phyloP scores from a whole-genome alignment of 2,888 invertebrate genomes.

The Hydroisotoma schaefferi region DNA sequence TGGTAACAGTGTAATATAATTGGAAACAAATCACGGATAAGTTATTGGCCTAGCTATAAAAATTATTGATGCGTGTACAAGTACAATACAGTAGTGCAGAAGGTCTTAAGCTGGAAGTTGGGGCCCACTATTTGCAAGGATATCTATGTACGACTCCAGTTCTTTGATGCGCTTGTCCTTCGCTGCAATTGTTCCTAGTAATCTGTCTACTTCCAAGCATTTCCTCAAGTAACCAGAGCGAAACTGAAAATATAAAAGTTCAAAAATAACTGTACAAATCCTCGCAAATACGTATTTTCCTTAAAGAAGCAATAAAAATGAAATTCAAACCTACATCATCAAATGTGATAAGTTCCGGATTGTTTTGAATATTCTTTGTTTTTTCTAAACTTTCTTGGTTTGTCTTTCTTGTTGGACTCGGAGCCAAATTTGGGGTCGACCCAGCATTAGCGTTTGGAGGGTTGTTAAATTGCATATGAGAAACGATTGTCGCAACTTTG shows the following conservation, averaged over 20 bases:
- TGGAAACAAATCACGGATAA: too few relatives aligned
- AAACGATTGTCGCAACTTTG: constrained; percentile 47
- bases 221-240: constrained; percentile 72
- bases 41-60: too few relatives aligned
- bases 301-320: not conserved
- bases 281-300: not conserved
- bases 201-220: constrained; percentile 71
- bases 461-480: constrained; percentile 45
- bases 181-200: constrained; percentile 71
- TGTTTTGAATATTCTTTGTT: constrained; percentile 40
- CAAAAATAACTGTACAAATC: constrained; percentile 5
- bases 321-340: constrained; percentile 42
- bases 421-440: constrained; percentile 12
- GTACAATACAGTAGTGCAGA: too few relatives aligned
- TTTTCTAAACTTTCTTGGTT: constrained; percentile 35
- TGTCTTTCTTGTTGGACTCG: constrained; percentile 11
- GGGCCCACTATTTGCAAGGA: constrained; percentile 37
- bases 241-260: constrained; percentile 57
- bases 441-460: constrained; percentile 42
- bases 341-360: constrained; percentile 42
- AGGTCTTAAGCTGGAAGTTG: too few relatives aligned
- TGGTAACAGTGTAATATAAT: too few relatives aligned
- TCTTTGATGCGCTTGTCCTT: constrained; percentile 77
- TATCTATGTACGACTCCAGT: constrained; percentile 64
- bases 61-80: too few relatives aligned